These are phyloP conservation scores for Buteo buteo DNA, from an alignment of 2,113 vertebrate genomes.

Conservation along the genomic window DNA sequence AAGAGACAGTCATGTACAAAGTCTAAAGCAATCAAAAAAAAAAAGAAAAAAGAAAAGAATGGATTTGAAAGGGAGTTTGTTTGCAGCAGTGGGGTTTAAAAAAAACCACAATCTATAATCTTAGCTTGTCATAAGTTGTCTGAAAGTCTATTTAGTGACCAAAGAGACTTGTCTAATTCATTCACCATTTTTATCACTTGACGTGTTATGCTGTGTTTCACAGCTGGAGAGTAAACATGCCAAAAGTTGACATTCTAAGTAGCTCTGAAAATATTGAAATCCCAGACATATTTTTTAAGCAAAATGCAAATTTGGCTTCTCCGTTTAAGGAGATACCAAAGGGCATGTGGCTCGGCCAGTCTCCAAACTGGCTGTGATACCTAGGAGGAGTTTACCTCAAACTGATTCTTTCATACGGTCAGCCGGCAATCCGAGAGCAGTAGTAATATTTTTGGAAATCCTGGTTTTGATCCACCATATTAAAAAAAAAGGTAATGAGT, in stretches of 20 bases:
- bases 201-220: constrained; percentile 24
- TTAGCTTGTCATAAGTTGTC: constrained; percentile 16
- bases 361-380: constrained; percentile 50
- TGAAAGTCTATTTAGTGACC: constrained; percentile 7
- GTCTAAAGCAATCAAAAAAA: neutral
- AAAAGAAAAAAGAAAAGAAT: neutral
- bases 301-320: constrained; percentile 57
- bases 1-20: neutral
- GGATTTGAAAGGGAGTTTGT: neutral
- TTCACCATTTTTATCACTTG: constrained; percentile 46
- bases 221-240: constrained; percentile 57
- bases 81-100: neutral
- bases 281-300: constrained; percentile 56
- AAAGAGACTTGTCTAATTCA: constrained; percentile 37
- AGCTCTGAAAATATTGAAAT: constrained; percentile 61
- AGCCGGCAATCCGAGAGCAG: constrained; percentile 57
- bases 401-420: constrained; percentile 36
- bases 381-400: constrained; percentile 43
- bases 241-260: constrained; percentile 59
- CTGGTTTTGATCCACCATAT: constrained; percentile 57
- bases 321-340: constrained; percentile 51
- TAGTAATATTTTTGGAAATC: constrained; percentile 65
- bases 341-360: constrained; percentile 40
- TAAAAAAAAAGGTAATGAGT: constrained; percentile 64
- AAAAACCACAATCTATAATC: neutral